Base-by-base conservation (phyloP, 2,113 vertebrate species). In the Spea bombifrons region DNA sequence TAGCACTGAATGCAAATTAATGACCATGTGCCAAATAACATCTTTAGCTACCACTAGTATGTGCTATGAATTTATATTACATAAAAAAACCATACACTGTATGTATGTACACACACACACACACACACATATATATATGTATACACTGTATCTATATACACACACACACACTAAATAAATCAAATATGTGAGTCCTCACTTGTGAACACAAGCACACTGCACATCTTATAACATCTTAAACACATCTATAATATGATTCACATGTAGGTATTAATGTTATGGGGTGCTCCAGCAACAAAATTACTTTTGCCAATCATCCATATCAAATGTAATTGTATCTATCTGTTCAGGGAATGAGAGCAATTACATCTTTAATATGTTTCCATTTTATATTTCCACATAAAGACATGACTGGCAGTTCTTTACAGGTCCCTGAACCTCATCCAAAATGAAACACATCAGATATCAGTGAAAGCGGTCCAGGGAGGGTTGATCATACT, bases 301-400 rank as follows among this genome's bases (percentile, higher is more conserved):
- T 89, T 92, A 82, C 80, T 89, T 87, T 82, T 85, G 83, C 87
- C 91, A 93, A 92, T 89, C 89, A 92, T 88, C 89, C 89, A 87
- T 88, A 88, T 89, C 84, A 88, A 88, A 89, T 68, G 75, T 81
- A 88, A 89, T 82, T 84, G 87, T 83, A 85, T 89, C 82, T 84
- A 91, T 83, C 72, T 76, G 82, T 81, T 85, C 82, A 69, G 83
- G 85, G 84, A 91, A 88, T 87, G 86, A 82, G 12, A 88, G 84
- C 82, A 88, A 88, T 86, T 88, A 88, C 86, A 90, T 88, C 47
- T 77, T 71, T 80, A 0, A 13, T 53, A 16, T 52, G 17, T 66
- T 75, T 66, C 73, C 50, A 53, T 66, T 75, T 43, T 75, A 48
- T 75, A 53, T 53, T 53, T 49, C 66, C 74, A 66, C 63, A 75